Evolutionary conservation across 2,888 invertebrate species (phyloP), one percentile per base, ranked within the genome.

Genomic region (Coelinius sp.): DNA sequence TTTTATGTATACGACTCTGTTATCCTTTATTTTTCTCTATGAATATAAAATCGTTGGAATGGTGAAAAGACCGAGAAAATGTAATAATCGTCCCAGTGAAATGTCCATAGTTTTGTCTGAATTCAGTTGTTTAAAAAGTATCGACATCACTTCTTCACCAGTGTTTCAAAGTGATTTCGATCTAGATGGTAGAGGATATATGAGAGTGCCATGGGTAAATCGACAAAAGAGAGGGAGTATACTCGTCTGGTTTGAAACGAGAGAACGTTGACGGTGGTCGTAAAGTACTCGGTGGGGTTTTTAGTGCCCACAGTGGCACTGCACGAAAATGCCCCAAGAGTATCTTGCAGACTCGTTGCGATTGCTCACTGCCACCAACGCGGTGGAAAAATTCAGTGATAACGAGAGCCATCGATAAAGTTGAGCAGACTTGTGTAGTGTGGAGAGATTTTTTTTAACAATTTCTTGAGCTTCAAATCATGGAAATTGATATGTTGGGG

Each of bases 181-280:
- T 25, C 14, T 25, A 8, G 20, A 56, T 25, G 25, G 27, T 6
- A 25, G 27, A 56, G 17, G 25, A 56, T 56, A 56, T 56, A 56
- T 27, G 56, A 56, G 25, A 4, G n/a, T 53, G 20, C 56, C 56
- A 14, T 56, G 56, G 17, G n/a, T 27, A 31, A 27, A 25, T 56
- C 1, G 17, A n/a, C 53, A 17, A 56, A 14, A 24, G 24, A 52
- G 52, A 22, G 10, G n/a, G 25, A 56, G 12, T 25, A 1, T 1
- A 56, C 25, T 27, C 25, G 20, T 56, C 14, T 56, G 20, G n/a
- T 12, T 56, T 56, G 14, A 25, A 56, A 27, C 25, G 14, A 56
- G 27, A 56, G 27, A 56, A 56, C 56, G 27, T 56, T 31, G 27
- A 27, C 56, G 25, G n/a, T n/a, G 14, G 27, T 56, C 27, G 56